A percentile compares a stretch with the other conserved stretches of the same genome.
Conservation (phyloP, 2,797 vertebrate genomes). For the Eidolon dupreanum region DNA sequence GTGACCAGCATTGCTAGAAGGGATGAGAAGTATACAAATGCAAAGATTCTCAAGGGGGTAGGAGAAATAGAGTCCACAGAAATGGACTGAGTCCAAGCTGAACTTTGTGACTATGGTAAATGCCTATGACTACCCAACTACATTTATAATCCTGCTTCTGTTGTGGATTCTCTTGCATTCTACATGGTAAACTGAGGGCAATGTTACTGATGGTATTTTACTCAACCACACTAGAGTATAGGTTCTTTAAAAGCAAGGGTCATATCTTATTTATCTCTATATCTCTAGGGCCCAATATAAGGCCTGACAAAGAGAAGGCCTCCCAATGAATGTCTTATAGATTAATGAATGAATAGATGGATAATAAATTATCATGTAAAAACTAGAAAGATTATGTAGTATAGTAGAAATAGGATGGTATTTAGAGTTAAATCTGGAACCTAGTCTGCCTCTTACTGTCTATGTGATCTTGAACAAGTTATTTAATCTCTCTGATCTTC, state of each 20-base stretch:
- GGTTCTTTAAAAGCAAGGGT: not conserved
- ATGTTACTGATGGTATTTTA: not conserved
- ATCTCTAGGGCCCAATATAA: not conserved
- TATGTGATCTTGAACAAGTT: not conserved
- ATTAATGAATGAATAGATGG: not conserved
- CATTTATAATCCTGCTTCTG: not conserved
- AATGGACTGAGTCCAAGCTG: not conserved
- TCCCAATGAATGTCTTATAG: not conserved
- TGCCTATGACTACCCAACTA: not conserved
- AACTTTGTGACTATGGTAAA: not conserved
- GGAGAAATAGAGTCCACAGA: not conserved
- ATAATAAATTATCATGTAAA: not conserved
- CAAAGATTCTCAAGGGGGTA: not conserved
- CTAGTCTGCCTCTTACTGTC: not conserved
- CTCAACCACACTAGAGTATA: not conserved
- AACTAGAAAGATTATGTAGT: not conserved
- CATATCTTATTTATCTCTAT: not conserved
- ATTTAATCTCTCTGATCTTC: not conserved
- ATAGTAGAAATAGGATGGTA: not conserved
- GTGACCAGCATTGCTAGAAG: not conserved
- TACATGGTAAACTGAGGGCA: not conserved
- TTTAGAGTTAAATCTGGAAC: not conserved
- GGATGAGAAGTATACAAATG: not conserved
- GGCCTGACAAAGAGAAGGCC: not conserved
- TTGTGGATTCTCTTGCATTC: not conserved